Base-by-base conservation (phyloP, 1,140 invertebrate genomes). In the Coboldia fuscipes region DNA sequence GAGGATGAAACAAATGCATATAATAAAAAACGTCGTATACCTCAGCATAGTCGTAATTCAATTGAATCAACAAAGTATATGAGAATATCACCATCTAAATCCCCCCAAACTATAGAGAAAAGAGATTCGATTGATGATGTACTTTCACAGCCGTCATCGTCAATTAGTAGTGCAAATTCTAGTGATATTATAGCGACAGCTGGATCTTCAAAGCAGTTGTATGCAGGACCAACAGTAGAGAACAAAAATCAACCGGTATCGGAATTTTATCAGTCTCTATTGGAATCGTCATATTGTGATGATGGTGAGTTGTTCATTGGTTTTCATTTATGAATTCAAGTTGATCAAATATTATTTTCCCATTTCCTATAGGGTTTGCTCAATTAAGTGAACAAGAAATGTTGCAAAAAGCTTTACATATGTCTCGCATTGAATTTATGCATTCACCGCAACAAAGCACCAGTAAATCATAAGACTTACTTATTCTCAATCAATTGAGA, bases 361-460 rank as follows among this genome's bases (percentile, higher is more conserved):
- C 12, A 4, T 21, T 9, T 35, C 16, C 15, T 29, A 7, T 20
- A 54, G 51, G 46, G 21, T 31, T 41, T 15, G 37, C 35, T n/a
- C 40, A 44, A 33, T 22, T 44, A 9, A 51, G 42, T 32, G 52
- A 55, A 35, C 42, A 42, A 33, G 50, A 52, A 32, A 55, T 55
- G 52, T 41, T 55, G 12, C 45, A 52, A 31, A 50, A 47, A 18
- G 52, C 51, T 18, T 51, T 55, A 29, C 50, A 51, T 39, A 47
- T 54, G 44, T 55, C 52, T 9, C 50, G 51, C 20, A 45, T 47
- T 7, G 51, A 54, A 22, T 54, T 51, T 36, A 50, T 54, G 23
- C 49, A 54, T n/a, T n/a, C n/a, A n/a, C n/a, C n/a, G n/a, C n/a
- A n/a, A n/a, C n/a, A n/a, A n/a, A n/a, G n/a, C n/a, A n/a, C n/a